Evolutionary conservation across 1,140 invertebrate species (phyloP).

Genomic region (Cotesia chilonis): DNA sequence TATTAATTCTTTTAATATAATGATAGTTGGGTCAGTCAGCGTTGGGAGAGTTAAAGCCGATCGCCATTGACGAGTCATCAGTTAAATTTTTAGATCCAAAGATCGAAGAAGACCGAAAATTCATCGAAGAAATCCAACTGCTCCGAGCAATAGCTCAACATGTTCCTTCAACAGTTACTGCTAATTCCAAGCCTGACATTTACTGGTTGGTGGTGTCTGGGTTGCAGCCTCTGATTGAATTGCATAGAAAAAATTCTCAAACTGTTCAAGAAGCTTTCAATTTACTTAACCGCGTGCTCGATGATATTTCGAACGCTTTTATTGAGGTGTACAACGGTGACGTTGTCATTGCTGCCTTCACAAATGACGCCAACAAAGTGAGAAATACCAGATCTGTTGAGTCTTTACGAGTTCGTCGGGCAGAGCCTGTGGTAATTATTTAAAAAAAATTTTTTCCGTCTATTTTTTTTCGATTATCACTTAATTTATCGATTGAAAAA

Average conservation of each 20-base stretch:
- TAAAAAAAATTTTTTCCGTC: background rate
- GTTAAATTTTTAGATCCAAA: conserved; percentile 48
- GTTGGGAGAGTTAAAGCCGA: conserved; percentile 68
- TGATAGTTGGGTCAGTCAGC: conserved; percentile 59
- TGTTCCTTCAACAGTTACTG: conserved; percentile 64
- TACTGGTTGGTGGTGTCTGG: conserved; percentile 74
- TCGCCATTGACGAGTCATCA: conserved; percentile 51
- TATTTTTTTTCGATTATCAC: too few species aligned
- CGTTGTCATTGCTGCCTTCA: conserved; percentile 73
- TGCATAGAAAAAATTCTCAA: conserved; percentile 74
- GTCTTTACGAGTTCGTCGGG: conserved; percentile 38
- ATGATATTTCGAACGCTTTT: conserved; percentile 70
- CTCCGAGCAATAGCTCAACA: conserved; percentile 71
- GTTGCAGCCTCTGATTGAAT: conserved; percentile 71
- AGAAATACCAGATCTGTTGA: conserved; percentile 50
- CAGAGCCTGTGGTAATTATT: conserved; percentile 41
- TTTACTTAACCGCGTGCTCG: conserved; percentile 70
- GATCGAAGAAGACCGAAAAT: conserved; percentile 72
- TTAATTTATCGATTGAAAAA: background rate
- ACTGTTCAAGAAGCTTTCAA: conserved; percentile 74
- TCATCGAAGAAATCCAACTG: conserved; percentile 72
- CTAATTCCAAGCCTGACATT: conserved; percentile 71
- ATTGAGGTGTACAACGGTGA: conserved; percentile 73
- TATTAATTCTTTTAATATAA: conserved; percentile 22
- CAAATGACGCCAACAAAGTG: conserved; percentile 72